These are phyloP conservation scores for Ammodytes marinus DNA, from an alignment of 2,113 vertebrate species.

Conservation along the genomic window DNA sequence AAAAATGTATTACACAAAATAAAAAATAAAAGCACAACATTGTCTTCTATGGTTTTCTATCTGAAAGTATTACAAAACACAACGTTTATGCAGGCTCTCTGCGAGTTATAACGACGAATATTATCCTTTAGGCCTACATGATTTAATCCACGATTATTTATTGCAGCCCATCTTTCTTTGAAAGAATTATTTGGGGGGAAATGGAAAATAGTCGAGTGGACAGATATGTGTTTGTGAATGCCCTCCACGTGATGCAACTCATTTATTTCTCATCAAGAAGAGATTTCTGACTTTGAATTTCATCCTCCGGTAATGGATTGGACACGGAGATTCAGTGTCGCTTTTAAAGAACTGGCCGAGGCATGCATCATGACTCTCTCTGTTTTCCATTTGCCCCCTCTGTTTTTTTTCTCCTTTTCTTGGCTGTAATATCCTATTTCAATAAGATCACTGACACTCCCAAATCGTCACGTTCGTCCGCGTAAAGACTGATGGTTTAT, in stretches of 20 bases:
- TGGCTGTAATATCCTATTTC: slow-evolving; percentile 74
- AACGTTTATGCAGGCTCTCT: background rate
- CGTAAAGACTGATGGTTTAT: slow-evolving; percentile 22
- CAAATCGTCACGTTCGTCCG: slow-evolving; percentile 66
- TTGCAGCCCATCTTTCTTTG: background rate
- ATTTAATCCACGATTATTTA: background rate
- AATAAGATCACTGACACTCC: slow-evolving; percentile 62
- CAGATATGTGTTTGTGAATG: slow-evolving; percentile 51
- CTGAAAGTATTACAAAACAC: too few relatives aligned
- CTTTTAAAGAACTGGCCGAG: slow-evolving; percentile 68
- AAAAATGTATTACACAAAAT: too few relatives aligned
- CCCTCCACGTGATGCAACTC: slow-evolving; percentile 70
- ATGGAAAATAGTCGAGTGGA: slow-evolving; percentile 52
- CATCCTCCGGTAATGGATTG: slow-evolving; percentile 83
- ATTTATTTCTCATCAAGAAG: slow-evolving; percentile 80
- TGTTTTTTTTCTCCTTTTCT: background rate
- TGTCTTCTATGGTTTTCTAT: too few relatives aligned
- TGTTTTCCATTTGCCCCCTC: slow-evolving; percentile 75
- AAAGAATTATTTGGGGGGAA: slow-evolving; percentile 11
- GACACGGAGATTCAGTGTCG: slow-evolving; percentile 82
- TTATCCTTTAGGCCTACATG: too few relatives aligned
- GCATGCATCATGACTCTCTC: slow-evolving; percentile 71
- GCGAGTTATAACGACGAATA: background rate
- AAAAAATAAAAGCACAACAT: too few relatives aligned
- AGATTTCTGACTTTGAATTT: slow-evolving; percentile 78